Base-by-base conservation (phyloP, 2,797 vertebrate species). In the Periparus ater region DNA sequence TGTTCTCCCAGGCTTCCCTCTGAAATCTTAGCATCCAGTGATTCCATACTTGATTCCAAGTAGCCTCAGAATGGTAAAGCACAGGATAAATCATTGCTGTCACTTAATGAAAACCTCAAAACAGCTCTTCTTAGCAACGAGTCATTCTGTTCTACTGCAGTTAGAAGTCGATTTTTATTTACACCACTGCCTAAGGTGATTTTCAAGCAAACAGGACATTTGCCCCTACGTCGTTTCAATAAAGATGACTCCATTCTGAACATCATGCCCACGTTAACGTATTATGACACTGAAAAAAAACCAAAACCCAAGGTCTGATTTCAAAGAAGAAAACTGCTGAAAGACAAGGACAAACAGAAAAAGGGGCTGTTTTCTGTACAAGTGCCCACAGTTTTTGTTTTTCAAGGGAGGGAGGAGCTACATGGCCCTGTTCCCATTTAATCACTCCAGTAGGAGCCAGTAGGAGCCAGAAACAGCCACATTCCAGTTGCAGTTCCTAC, bases 351-450 rank as follows among this genome's bases (percentile, higher is more conserved):
- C 71, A 85, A 86, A 84, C 63, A 94, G 67, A 85, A 67, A 51
- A 65, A 58, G 55, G 38, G 42, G 51, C 27, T 93, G 86, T 91
- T 93, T 93, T 83, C 75, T 80, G 91, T 92, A 77, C 75, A 68
- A 95, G 54, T 85, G 84, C 79, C 88, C 81, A 57, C 34, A 89
- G 92, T 50, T 96, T 93, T 95, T 94, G 87, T 93, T 96, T 94
- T 93, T 70, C 81, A 91, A 74, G 73, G 34, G 84, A 92, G 78
- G 95, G 89, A 96, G 95, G 91, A 96, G 96, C 73, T 47, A 36
- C 32, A 84, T 95, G 95, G 89, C 91, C 68, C 84, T 74, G 81
- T 87, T 94, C 92, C 92, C 91, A 74, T 54, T 94, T 89, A 93
- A 93, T 96, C 91, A 80, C 87, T 80, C 65, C 71, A 77, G 87